Conservation (phyloP, 2,888 invertebrate genomes). For the Callyntrura guangdongensis region DNA sequence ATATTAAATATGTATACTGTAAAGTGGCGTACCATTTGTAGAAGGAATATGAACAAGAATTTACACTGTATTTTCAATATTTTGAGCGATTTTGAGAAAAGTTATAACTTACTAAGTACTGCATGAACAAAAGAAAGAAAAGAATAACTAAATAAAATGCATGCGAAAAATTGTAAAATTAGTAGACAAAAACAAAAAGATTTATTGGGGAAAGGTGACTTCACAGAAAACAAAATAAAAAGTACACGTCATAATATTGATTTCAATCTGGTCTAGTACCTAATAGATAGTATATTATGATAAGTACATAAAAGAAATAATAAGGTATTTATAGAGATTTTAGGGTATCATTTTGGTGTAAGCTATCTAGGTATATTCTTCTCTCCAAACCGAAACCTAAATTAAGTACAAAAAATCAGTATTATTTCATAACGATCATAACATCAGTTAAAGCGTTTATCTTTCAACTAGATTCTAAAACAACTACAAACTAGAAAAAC, state of each 20-base stretch:
- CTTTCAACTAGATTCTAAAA: constrained; percentile 44
- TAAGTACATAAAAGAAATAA: background rate
- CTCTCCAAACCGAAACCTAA: constrained; percentile 1
- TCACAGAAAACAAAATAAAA: constrained; percentile 52
- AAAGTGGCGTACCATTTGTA: background rate
- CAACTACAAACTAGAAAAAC: background rate
- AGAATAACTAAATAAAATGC: background rate
- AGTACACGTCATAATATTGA: constrained; percentile 7
- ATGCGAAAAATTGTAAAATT: background rate
- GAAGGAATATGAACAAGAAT: background rate
- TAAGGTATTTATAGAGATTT: background rate
- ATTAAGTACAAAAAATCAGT: constrained; percentile 41
- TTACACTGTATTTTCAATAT: constrained; percentile 9
- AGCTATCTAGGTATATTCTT: background rate
- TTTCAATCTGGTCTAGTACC: background rate
- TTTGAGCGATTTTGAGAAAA: constrained; percentile 1
- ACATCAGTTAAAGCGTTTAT: constrained; percentile 40
- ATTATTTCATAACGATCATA: constrained; percentile 7
- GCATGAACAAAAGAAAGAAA: background rate
- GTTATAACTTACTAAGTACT: background rate
- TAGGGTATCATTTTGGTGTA: constrained; percentile 28
- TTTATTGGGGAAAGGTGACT: constrained; percentile 49
- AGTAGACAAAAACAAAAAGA: constrained; percentile 36
- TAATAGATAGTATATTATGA: background rate
- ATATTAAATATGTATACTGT: background rate